phyloP scores from a whole-genome alignment of 2,888 invertebrate species.

The Taphrorychus bicolor region DNA sequence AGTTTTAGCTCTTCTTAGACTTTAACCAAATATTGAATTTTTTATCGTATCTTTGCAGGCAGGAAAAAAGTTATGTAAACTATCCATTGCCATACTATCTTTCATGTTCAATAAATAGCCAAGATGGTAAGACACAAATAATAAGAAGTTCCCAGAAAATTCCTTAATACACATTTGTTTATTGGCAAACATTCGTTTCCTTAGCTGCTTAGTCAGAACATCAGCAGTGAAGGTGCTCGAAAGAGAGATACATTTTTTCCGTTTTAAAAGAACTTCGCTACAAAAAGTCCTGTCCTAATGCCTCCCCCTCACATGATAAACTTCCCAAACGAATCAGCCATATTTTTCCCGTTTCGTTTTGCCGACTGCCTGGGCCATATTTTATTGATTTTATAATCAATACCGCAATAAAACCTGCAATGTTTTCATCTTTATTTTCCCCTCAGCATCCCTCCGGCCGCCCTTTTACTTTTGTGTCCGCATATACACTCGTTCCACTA shows the following conservation, averaged over 20 bases:
- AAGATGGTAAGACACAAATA: no score
- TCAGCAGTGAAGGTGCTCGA: no score
- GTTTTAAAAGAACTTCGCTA: no score
- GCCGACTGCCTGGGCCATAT: conserved; percentile 56
- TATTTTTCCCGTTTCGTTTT: conserved; percentile 60
- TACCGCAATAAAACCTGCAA: conserved; percentile 64
- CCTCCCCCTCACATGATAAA: conserved; percentile 33
- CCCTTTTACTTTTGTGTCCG: conserved; percentile 38
- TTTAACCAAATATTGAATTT: background rate
- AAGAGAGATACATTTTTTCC: no score
- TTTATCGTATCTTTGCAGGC: background rate
- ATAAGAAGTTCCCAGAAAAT: no score
- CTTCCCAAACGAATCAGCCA: conserved; percentile 54
- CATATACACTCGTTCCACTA: conserved; percentile 33
- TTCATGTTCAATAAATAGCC: background rate
- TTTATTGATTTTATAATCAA: conserved; percentile 65
- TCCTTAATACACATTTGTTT: no score
- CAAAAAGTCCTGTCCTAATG: background rate
- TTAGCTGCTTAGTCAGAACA: no score
- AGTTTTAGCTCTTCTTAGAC: background rate
- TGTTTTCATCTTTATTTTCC: conserved; percentile 62
- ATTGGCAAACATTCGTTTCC: no score
- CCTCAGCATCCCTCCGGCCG: conserved; percentile 54
- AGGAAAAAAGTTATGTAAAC: background rate
- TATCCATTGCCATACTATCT: background rate